Conservation (phyloP, 2,888 invertebrate genomes). For the Drosophila anomelani region DNA sequence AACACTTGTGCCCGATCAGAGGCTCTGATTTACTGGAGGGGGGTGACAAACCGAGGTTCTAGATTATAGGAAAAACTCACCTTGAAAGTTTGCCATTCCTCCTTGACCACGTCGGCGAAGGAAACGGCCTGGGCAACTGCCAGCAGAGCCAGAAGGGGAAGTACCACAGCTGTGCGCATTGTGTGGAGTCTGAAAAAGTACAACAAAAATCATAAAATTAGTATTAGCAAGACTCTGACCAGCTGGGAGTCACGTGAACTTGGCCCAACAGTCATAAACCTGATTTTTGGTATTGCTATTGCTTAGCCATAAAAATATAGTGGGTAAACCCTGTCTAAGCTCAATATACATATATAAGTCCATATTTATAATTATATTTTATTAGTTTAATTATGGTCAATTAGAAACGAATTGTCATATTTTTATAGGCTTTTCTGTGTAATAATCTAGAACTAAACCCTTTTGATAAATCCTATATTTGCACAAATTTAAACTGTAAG, state of each 20-base stretch:
- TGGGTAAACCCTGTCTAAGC: no score
- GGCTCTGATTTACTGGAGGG: constrained; percentile 29
- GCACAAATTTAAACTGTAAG: neutral
- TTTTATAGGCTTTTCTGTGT: neutral
- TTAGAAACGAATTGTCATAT: neutral
- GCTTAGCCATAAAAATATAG: neutral
- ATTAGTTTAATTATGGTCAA: neutral
- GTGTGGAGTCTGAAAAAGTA: constrained; percentile 42
- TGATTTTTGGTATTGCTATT: constrained; percentile 1
- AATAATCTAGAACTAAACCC: no score
- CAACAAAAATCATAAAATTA: constrained; percentile 4
- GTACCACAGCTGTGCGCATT: constrained; percentile 70
- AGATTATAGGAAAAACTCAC: constrained; percentile 84
- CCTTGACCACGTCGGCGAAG: constrained; percentile 89
- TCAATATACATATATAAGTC: neutral
- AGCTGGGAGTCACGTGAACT: constrained; percentile 26
- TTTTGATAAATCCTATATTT: no score
- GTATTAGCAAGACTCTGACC: neutral
- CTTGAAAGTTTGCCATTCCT: constrained; percentile 92
- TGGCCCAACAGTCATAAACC: constrained; percentile 2
- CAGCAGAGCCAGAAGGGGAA: constrained; percentile 81
- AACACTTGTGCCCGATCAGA: constrained; percentile 17
- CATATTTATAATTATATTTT: neutral
- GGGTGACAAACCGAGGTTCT: constrained; percentile 6
- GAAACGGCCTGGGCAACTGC: constrained; percentile 88